phyloP scores from a whole-genome alignment of 2,888 invertebrate genomes.

The Folsomia manolachei region DNA sequence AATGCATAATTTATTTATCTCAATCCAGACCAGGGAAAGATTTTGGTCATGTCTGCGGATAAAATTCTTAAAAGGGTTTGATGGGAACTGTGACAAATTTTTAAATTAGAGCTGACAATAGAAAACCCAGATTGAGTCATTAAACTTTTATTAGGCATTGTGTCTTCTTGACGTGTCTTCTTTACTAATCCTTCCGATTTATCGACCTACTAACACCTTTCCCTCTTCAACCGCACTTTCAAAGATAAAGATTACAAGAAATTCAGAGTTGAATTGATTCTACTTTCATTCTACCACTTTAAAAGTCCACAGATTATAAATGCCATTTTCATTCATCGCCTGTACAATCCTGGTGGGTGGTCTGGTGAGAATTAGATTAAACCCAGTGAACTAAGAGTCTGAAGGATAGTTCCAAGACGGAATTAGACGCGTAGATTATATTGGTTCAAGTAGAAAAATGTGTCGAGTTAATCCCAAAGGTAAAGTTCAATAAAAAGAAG shows the following conservation, averaged over 20 bases:
- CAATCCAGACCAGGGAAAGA: too few relatives aligned
- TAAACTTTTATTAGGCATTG: neutral
- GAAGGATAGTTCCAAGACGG: neutral
- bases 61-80: neutral
- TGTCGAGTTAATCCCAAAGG: neutral
- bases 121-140: neutral
- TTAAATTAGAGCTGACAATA: constrained; percentile 6
- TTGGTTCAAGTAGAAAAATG: constrained; percentile 4
- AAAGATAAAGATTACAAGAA: too few relatives aligned
- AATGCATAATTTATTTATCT: too few relatives aligned
- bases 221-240: too few relatives aligned
- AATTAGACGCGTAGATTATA: neutral
- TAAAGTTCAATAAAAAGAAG: neutral
- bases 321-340: too few relatives aligned
- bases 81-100: constrained; percentile 6
- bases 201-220: neutral
- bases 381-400: too few relatives aligned
- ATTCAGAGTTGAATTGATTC: neutral
- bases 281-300: neutral
- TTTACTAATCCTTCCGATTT: neutral
- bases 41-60: neutral
- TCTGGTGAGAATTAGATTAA: too few relatives aligned
- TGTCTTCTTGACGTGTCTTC: neutral
- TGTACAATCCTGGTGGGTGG: too few relatives aligned
- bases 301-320: neutral